Conservation (phyloP, 2,888 invertebrate species). For the Dione juno region DNA sequence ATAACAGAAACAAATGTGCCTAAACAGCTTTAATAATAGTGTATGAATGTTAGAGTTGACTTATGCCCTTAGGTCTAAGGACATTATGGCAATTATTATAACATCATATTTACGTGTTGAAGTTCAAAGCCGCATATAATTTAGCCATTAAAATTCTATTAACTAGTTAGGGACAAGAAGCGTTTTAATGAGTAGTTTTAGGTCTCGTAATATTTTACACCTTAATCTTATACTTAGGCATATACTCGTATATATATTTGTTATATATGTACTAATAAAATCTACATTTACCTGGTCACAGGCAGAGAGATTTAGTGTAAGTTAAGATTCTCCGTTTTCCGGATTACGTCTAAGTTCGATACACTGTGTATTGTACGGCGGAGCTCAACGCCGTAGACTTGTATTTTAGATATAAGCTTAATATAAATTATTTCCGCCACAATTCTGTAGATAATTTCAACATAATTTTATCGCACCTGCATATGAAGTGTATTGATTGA, state of each 20-base stretch:
- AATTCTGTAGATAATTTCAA: not conserved
- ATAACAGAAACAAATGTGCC: not conserved
- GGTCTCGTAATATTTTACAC: not conserved
- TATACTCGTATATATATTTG: no score
- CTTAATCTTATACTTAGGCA: not conserved
- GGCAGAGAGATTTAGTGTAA: not conserved
- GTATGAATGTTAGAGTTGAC: not conserved
- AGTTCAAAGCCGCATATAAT: conserved; percentile 16
- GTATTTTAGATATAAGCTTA: not conserved
- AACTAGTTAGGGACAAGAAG: not conserved
- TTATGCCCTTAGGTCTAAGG: conserved; percentile 14
- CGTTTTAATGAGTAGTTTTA: not conserved
- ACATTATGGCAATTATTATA: conserved; percentile 26
- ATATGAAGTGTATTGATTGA: conserved; percentile 14
- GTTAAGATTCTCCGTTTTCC: not conserved
- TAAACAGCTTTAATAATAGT: not conserved
- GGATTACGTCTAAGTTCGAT: not conserved
- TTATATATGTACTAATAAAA: no score
- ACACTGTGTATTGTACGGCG: no score
- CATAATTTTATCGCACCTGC: not conserved
- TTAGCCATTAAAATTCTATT: not conserved
- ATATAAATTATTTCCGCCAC: not conserved
- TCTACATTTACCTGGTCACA: no score
- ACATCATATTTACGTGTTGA: conserved; percentile 8
- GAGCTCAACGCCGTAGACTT: not conserved